These are phyloP conservation scores for Gobionotothen gibberifrons DNA, from an alignment of 2,797 vertebrate genomes.

Conservation along the genomic window DNA sequence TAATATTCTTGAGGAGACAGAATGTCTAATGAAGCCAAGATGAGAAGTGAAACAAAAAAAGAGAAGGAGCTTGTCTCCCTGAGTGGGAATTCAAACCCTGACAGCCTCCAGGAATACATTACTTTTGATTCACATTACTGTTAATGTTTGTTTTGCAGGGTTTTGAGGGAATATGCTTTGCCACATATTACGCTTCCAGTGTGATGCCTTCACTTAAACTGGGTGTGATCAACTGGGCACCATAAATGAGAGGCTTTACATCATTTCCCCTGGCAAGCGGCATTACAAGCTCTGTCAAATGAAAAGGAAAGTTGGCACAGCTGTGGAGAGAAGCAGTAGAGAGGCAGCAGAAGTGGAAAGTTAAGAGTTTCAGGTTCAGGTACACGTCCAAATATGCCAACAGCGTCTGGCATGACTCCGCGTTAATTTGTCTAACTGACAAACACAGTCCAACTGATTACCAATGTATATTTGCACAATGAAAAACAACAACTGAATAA, in stretches of 20 bases:
- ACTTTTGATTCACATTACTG: slow-evolving; percentile 32
- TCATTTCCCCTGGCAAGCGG: slow-evolving; percentile 70
- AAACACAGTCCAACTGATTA: not conserved
- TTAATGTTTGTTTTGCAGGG: slow-evolving; percentile 39
- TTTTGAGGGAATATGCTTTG: slow-evolving; percentile 38
- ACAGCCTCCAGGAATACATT: slow-evolving; percentile 27
- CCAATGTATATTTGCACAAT: slow-evolving; percentile 6
- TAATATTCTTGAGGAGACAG: slow-evolving; percentile 35
- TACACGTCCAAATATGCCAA: slow-evolving; percentile 54
- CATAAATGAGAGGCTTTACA: slow-evolving; percentile 76
- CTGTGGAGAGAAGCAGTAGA: slow-evolving; percentile 33
- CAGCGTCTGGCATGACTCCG: slow-evolving; percentile 29
- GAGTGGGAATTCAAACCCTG: slow-evolving; percentile 13
- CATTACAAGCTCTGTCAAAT: slow-evolving; percentile 59
- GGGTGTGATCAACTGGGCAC: slow-evolving; percentile 67
- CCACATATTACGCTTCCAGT: slow-evolving; percentile 33
- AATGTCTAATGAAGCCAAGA: slow-evolving; percentile 48
- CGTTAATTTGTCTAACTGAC: slow-evolving; percentile 24
- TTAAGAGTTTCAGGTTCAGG: slow-evolving; percentile 44
- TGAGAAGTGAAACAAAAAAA: slow-evolving; percentile 44
- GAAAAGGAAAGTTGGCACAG: slow-evolving; percentile 69
- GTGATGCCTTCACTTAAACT: slow-evolving; percentile 48
- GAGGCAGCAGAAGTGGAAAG: slow-evolving; percentile 47
- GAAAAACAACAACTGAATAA: not conserved
- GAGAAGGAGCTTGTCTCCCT: slow-evolving; percentile 10